Percentiles rank a stretch among this genome's conserved stretches.
These are phyloP conservation scores for Sarcophaga variegata DNA, from an alignment of 2,888 invertebrate species.

Conservation along the genomic window DNA sequence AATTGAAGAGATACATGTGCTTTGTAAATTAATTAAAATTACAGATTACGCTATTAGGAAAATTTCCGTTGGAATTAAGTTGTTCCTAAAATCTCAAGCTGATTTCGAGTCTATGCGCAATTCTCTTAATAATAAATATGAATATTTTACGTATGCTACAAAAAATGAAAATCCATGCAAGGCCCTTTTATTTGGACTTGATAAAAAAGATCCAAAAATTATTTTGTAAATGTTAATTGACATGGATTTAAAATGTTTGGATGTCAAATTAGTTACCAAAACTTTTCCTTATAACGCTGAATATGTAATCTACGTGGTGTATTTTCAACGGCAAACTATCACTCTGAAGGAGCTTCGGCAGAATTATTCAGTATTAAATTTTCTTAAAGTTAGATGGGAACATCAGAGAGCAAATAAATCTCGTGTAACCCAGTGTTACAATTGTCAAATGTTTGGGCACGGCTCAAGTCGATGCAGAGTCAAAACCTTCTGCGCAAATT, in stretches of 20 bases:
- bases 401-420: background rate
- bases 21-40: conserved; percentile 15
- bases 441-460: conserved; percentile 11
- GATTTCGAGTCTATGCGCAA: conserved; percentile 1
- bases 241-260: conserved; percentile 18
- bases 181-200: conserved; percentile 19
- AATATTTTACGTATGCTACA: conserved; percentile 19
- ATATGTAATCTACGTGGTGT: conserved; percentile 18
- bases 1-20: conserved; percentile 14
- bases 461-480: conserved; percentile 28
- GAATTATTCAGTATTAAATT: conserved; percentile 10
- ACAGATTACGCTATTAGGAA: conserved; percentile 22
- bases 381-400: conserved; percentile 14
- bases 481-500: conserved; percentile 39
- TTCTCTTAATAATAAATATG: conserved; percentile 21
- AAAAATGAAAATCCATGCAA: conserved; percentile 30
- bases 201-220: conserved; percentile 10
- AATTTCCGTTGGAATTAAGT: conserved; percentile 37
- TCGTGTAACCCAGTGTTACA: conserved; percentile 19
- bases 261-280: background rate
- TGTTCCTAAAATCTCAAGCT: conserved; percentile 26
- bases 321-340: conserved; percentile 17
- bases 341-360: conserved; percentile 13
- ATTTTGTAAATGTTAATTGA: conserved; percentile 5
- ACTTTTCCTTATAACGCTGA: background rate